These are phyloP conservation scores for Drosophila longiperda DNA, from an alignment of 2,888 invertebrate species.

Conservation along the genomic window DNA sequence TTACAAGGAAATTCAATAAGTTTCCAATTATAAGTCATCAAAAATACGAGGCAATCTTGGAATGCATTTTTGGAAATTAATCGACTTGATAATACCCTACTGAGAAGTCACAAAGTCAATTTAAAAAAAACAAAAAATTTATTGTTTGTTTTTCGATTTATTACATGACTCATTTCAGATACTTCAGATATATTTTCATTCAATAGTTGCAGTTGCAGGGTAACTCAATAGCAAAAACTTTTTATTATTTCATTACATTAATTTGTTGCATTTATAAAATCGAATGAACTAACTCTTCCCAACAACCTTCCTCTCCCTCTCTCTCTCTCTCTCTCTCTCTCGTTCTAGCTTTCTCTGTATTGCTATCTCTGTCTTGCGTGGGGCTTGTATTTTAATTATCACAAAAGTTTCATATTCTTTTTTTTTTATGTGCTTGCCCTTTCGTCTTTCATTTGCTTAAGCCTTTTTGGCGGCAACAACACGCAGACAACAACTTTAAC, in stretches of 20 bases:
- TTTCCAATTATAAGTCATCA: slow-evolving; percentile 44
- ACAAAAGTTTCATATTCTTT: slow-evolving; percentile 59
- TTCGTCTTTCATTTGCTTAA: slow-evolving; percentile 50
- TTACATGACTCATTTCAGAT: neutral
- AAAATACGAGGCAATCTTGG: neutral
- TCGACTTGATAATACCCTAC: slow-evolving; percentile 9
- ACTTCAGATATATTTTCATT: neutral
- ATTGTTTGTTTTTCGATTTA: no score
- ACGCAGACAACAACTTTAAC: slow-evolving; percentile 47
- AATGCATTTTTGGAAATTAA: neutral
- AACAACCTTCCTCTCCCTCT: neutral
- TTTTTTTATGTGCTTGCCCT: slow-evolving; percentile 56
- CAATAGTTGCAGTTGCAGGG: slow-evolving; percentile 8
- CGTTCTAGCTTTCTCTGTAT: neutral
- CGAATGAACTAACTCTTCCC: slow-evolving; percentile 1
- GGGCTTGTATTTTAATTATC: slow-evolving; percentile 68
- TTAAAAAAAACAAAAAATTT: no score
- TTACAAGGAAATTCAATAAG: slow-evolving; percentile 45
- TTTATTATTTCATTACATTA: slow-evolving; percentile 47
- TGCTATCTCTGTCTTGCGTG: slow-evolving; percentile 10
- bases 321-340: neutral
- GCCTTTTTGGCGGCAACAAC: slow-evolving; percentile 52
- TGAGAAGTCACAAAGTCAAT: neutral
- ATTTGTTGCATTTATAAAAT: slow-evolving; percentile 30
- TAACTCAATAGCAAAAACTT: slow-evolving; percentile 13